A percentile compares a stretch with the other conserved stretches of the same genome.
phyloP scores from a whole-genome alignment of 2,888 invertebrate genomes.

The Cosmopolites sordidus region DNA sequence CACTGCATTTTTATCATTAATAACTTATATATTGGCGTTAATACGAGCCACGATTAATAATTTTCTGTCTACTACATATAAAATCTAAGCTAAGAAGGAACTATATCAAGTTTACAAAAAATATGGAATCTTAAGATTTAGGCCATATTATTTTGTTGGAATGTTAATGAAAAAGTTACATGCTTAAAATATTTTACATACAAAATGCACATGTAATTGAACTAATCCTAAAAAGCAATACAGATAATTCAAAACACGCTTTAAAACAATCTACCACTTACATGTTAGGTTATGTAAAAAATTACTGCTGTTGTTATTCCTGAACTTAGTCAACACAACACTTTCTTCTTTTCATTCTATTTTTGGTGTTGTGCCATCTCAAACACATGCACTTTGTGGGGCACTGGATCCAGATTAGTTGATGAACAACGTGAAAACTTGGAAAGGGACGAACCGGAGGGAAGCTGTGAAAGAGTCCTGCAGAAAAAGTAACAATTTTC shows the following conservation, averaged over 20 bases:
- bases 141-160: not conserved
- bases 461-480: too few species aligned
- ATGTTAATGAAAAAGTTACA: not conserved
- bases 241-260: not conserved
- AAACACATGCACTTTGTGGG: too few species aligned
- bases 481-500: too few species aligned
- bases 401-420: too few species aligned
- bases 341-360: too few species aligned
- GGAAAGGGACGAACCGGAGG: too few species aligned
- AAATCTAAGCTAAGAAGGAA: slow-evolving; percentile 20
- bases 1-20: not conserved
- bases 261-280: too few species aligned
- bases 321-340: too few species aligned
- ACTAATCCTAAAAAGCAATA: not conserved
- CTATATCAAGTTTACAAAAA: slow-evolving; percentile 5
- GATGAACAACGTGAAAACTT: too few species aligned
- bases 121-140: slow-evolving; percentile 1
- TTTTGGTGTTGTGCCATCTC: too few species aligned
- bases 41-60: not conserved
- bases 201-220: not conserved
- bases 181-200: not conserved
- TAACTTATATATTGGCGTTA: not conserved
- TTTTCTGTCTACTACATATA: not conserved
- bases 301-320: too few species aligned
- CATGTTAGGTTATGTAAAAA: too few species aligned